Base-by-base conservation (phyloP, 2,797 vertebrate genomes). In the Eptatretus atami region DNA sequence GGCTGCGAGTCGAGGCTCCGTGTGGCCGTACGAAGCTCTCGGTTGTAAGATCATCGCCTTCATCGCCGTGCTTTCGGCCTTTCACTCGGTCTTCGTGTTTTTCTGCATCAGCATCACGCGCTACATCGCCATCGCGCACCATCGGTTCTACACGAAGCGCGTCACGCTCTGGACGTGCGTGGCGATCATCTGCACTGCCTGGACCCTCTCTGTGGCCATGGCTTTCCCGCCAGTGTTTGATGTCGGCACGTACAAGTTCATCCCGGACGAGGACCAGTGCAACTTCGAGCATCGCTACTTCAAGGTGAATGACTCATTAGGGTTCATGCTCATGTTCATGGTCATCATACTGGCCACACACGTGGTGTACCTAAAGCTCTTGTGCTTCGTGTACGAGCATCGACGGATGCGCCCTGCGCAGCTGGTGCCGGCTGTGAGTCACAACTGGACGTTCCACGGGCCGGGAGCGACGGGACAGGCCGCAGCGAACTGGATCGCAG, bases 381-480 rank as follows among this genome's bases (percentile, higher is more conserved):
- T 94, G 66, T 85, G 85, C 73, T 95, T 95, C 69, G 88, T 94
- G 64, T 83, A 94, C 55, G 81, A 87, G 66, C 88, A 88, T 73
- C 81, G 88, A 63, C 92, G 93, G 71, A 95, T 95, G 88, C 85
- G 88, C 70, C 88, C 88, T 3, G 83, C 84, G 1, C 88, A 88
- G 76, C 73, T 84, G 69, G 81, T 88, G 4, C 88, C 86, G 1
- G 88, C 88, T 66, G 82, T 92, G 73, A 95, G 88, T 75, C 88
- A 90, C 72, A 87, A 93, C 73, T 93, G 88, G 86, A 93, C 86
- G 66, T 95, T 95, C 69, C 86, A 95, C 53, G 88, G 86, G 15
- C 88, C 86, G 0, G 88, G 86, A 1, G 88, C 88, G 65, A 90
- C 85, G 0, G 88, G 87, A 14, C 88, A 94, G 68, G 88, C 88